A percentile compares a stretch with the other conserved stretches of the same genome.
Conservation (phyloP, 2,113 vertebrate genomes). For the Oxyruncus cristatus region DNA sequence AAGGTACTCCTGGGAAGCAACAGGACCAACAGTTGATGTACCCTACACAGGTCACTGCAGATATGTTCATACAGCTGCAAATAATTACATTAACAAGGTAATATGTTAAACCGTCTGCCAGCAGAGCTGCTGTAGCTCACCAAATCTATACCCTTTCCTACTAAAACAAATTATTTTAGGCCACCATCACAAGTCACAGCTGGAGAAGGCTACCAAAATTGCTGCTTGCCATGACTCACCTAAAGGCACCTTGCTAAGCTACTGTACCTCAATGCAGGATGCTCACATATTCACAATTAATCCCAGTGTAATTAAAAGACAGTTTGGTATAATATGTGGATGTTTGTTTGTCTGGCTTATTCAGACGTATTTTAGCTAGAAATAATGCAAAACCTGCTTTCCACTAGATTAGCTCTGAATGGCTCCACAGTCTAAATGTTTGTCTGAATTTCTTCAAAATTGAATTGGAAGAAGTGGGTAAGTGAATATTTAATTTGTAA, state of each 20-base stretch:
- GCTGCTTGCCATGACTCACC: rapidly evolving
- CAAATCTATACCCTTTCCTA: not conserved
- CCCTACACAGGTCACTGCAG: not conserved
- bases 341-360: not conserved
- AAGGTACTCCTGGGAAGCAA: not conserved
- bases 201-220: not conserved
- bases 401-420: not conserved
- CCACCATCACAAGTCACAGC: not conserved
- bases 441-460: not conserved
- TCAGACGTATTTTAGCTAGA: not conserved
- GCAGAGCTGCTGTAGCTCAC: not conserved
- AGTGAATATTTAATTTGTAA: not conserved
- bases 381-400: not conserved
- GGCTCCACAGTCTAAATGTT: not conserved
- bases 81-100: not conserved
- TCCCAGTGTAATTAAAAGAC: not conserved
- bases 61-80: not conserved
- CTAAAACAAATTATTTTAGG: not conserved
- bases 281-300: too few relatives aligned
- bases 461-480: not conserved
- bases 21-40: not conserved
- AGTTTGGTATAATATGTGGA: not conserved
- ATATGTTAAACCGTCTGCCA: not conserved
- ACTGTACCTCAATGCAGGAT: rapidly evolving
- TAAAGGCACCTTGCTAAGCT: not conserved